These are phyloP conservation scores for Stigmatopora argus DNA, from an alignment of 2,113 vertebrate species.

Conservation along the genomic window DNA sequence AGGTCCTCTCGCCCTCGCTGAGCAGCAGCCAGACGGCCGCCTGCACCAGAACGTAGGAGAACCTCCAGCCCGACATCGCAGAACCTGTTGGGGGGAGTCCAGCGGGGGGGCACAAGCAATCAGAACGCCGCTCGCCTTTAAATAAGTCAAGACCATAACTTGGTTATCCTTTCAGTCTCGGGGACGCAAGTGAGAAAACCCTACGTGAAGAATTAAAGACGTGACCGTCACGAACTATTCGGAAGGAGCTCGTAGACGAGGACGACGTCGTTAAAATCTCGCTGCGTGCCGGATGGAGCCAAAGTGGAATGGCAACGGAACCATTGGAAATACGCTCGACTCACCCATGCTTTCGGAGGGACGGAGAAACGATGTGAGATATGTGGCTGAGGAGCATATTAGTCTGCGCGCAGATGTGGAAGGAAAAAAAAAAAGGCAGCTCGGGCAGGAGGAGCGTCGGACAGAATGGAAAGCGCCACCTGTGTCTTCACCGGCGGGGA, in stretches of 20 bases:
- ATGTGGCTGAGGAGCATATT: slow-evolving; percentile 34
- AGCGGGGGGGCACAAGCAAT: slow-evolving; percentile 47
- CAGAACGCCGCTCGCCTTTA: slow-evolving; percentile 32
- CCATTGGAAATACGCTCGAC: slow-evolving; percentile 5
- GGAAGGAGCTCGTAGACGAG: neutral
- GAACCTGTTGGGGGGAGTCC: slow-evolving; percentile 59
- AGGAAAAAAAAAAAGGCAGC: slow-evolving; percentile 16
- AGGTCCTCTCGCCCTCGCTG: slow-evolving; percentile 80
- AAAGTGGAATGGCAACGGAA: slow-evolving; percentile 17
- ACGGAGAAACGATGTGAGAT: slow-evolving; percentile 32
- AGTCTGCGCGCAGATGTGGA: slow-evolving; percentile 34
- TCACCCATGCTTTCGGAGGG: slow-evolving; percentile 53
- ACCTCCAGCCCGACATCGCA: slow-evolving; percentile 61
- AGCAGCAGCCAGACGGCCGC: slow-evolving; percentile 73
- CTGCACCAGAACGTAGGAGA: slow-evolving; percentile 78
- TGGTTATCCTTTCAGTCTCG: slow-evolving; percentile 15
- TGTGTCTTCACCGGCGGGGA: slow-evolving; percentile 12
- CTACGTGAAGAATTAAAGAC: slow-evolving; percentile 47
- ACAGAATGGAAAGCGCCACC: slow-evolving; percentile 23
- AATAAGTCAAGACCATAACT: slow-evolving; percentile 17
- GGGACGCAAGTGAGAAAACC: slow-evolving; percentile 21
- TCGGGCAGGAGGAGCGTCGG: slow-evolving; percentile 21
- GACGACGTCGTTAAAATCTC: neutral
- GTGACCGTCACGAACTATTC: slow-evolving; percentile 30
- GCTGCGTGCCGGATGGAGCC: neutral